phyloP scores from a whole-genome alignment of 2,888 invertebrate genomes.

The Drosophila stalkeri region DNA sequence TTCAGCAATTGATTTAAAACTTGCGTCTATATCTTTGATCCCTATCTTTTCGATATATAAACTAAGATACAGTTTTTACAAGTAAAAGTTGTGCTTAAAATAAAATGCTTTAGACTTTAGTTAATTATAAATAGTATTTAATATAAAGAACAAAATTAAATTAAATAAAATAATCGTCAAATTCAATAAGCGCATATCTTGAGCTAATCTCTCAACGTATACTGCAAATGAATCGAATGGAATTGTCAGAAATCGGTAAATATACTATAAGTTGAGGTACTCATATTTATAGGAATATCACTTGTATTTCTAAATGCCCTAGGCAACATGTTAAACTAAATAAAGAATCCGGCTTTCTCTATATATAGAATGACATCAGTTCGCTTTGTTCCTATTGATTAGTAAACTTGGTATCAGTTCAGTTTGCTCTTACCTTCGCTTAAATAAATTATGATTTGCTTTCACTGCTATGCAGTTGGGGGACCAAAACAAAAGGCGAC shows the following conservation, averaged over 20 bases:
- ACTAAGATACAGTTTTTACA: too few species aligned
- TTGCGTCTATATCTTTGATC: not conserved
- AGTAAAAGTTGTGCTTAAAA: too few species aligned
- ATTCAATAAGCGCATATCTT: not conserved
- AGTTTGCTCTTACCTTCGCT: not conserved
- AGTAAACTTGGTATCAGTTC: conserved; percentile 22
- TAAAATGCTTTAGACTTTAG: too few species aligned
- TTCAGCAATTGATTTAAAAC: too few species aligned
- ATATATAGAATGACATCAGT: conserved; percentile 36
- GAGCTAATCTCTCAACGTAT: too few species aligned
- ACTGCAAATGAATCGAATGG: not conserved
- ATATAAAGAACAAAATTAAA: too few species aligned
- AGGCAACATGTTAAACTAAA: conserved; percentile 7
- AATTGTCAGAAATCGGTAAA: not conserved
- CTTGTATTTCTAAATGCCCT: conserved; percentile 7
- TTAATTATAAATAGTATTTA: too few species aligned
- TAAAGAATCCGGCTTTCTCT: conserved; percentile 4
- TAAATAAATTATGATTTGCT: conserved; percentile 56
- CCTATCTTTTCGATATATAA: too few species aligned
- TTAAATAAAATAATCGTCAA: not conserved
- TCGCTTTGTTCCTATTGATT: conserved; percentile 63
- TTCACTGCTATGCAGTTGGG: conserved; percentile 9
- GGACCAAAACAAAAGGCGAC: conserved; percentile 39
- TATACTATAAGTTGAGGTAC: too few species aligned
- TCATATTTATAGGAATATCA: not conserved